Evolutionary conservation across 2,888 invertebrate species (phyloP).

Genomic region (Nymphalis urticae): DNA sequence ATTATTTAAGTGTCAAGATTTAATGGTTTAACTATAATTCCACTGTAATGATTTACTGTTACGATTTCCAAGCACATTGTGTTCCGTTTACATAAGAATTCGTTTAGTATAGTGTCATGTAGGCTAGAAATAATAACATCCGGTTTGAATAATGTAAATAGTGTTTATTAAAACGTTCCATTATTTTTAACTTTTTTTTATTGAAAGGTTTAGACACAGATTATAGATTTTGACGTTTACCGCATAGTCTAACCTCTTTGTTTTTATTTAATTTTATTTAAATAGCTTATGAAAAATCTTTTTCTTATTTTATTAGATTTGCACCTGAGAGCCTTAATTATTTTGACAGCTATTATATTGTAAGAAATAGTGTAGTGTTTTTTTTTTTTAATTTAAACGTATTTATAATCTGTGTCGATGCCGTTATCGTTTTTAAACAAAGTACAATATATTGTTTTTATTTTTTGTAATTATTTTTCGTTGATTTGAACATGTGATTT

Average conservation of each 20-base stretch:
- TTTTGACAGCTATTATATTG: no score
- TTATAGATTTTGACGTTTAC: not conserved
- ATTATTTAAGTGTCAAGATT: not conserved
- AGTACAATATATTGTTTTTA: conserved; percentile 45
- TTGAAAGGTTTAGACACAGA: conserved; percentile 14
- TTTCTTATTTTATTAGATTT: not conserved
- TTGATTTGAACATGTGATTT: conserved; percentile 44
- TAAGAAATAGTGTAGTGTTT: not conserved
- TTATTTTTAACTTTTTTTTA: conserved; percentile 15
- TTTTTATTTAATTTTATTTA: no score
- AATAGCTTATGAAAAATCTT: not conserved
- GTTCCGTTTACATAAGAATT: not conserved
- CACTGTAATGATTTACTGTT: not conserved
- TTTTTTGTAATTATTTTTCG: conserved; percentile 43
- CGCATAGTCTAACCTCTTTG: no score
- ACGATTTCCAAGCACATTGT: conserved; percentile 1
- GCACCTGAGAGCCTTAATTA: no score
- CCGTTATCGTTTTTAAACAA: conserved; percentile 32
- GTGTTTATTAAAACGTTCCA: conserved; percentile 7
- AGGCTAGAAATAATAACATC: conserved; percentile 29
- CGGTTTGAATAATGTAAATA: conserved; percentile 15
- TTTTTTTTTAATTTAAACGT: conserved; percentile 2
- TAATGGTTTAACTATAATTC: not conserved
- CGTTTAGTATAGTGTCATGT: conserved; percentile 9
- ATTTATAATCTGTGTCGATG: conserved; percentile 31